Base-by-base conservation (phyloP, 2,797 vertebrate species). In the Anguilla obscura region DNA sequence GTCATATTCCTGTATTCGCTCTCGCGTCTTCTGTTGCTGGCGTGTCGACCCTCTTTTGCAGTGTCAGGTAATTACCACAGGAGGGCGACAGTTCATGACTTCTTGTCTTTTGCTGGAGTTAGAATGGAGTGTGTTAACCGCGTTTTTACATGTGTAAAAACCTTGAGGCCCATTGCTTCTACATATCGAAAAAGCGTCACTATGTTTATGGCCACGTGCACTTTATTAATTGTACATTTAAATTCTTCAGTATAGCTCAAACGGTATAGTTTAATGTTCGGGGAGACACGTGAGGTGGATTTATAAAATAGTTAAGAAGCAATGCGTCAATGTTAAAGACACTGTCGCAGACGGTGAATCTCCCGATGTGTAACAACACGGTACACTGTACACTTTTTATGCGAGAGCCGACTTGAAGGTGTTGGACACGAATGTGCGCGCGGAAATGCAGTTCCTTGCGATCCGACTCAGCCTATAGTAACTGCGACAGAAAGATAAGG, bases 41-140 rank as follows among this genome's bases (percentile, higher is more conserved):
- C 33, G 18, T n/a, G 12, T 80, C 71, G 30, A n/a, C 45, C 40
- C 3, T 30, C 24, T n/a, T 30, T 10, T 91, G 90, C 89, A 91
- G 89, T 92, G 85, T 86, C 3, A 52, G 1, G 1, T 30, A 58
- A 21, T 63, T 56, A 85, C 92, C 94, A 93, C 91, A 87, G 92
- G 94, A 91, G 92, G 94, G 91, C 9, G 48, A 36, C 66, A 87
- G 58, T 85, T 33, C 4, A 91, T 88, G 90, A 36, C 54, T 54
- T 33, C 88, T 71, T 74, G 40, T 52, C 63, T 83, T 52, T 89
- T 60, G 84, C 85, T 27, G 54, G 33, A 86, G 69, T 84, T 74
- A 9, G 18, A 48, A 82, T 88, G 14, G 56, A 30, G 66, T 16
- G 18, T 48, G 12, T 16, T 85, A 54, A 66, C 71, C 66, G 85